phyloP scores from a whole-genome alignment of 1,140 invertebrate species.

The Trichogramma pretiosum region DNA sequence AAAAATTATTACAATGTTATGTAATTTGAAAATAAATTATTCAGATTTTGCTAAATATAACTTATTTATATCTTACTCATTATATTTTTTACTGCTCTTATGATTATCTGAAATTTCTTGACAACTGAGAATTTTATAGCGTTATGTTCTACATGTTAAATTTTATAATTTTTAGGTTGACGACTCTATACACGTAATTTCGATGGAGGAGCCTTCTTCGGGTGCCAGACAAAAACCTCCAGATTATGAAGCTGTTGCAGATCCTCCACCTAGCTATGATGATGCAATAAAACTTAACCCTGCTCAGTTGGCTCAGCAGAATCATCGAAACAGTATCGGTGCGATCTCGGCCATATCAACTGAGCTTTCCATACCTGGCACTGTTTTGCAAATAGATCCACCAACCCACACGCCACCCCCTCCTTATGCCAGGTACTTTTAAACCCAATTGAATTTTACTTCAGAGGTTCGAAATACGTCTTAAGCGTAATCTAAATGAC shows the following conservation, averaged over 20 bases:
- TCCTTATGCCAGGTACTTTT: constrained; percentile 37
- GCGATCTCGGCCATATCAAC: constrained; percentile 19
- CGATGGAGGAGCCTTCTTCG: constrained; percentile 44
- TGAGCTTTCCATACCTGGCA: constrained; percentile 25
- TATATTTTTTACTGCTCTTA: too few relatives aligned
- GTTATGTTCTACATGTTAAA: too few relatives aligned
- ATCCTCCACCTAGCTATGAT: constrained; percentile 61
- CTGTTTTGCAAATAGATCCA: constrained; percentile 25
- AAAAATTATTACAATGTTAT: too few relatives aligned
- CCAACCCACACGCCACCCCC: constrained; percentile 32
- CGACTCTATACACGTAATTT: constrained; percentile 58
- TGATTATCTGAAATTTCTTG: too few relatives aligned
- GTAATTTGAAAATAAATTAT: too few relatives aligned
- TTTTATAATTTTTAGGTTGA: constrained; percentile 52
- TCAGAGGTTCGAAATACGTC: too few relatives aligned
- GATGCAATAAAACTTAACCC: constrained; percentile 65
- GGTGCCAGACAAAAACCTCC: constrained; percentile 56
- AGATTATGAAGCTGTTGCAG: constrained; percentile 62
- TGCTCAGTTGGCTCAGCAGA: constrained; percentile 35
- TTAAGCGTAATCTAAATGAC: too few relatives aligned
- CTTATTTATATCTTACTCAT: too few relatives aligned
- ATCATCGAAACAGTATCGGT: constrained; percentile 22
- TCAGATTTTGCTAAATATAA: too few relatives aligned
- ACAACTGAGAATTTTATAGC: too few relatives aligned
- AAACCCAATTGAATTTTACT: constrained; percentile 1